Evolutionary conservation across 2,113 vertebrate genomes (phyloP).

Genomic region (Tupaia chinensis): DNA sequence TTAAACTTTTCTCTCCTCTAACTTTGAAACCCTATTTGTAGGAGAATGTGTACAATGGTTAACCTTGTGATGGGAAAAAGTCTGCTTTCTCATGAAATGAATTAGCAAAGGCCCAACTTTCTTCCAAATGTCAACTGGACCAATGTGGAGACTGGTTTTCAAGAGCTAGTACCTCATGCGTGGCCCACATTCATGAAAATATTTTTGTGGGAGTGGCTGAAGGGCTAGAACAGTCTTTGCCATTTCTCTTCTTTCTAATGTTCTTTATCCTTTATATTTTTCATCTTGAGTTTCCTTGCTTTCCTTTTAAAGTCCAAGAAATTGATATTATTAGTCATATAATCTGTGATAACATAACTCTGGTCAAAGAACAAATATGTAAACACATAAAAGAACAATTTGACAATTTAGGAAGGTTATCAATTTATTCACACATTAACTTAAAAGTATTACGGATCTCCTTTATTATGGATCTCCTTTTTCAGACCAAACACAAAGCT

Average conservation of each 20-base stretch:
- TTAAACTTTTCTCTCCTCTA: not conserved
- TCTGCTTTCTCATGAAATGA: not conserved
- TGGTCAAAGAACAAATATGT: not conserved
- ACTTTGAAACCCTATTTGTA: not conserved
- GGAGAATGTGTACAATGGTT: not conserved
- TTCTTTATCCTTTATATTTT: not conserved
- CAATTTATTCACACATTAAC: not conserved
- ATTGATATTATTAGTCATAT: not conserved
- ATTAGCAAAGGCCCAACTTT: not conserved
- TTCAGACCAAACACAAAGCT: not conserved
- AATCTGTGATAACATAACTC: not conserved
- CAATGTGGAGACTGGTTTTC: not conserved
- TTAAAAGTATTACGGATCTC: not conserved
- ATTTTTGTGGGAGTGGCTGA: not conserved
- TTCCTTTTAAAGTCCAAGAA: not conserved
- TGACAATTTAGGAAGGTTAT: not conserved
- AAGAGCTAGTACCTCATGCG: rapidly evolving
- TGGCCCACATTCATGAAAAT: not conserved
- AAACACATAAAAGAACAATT: not conserved
- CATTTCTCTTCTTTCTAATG: not conserved
- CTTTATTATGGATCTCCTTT: not conserved
- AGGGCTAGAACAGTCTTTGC: not conserved
- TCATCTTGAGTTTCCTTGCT: not conserved
- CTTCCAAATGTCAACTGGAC: rapidly evolving
- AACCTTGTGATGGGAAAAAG: rapidly evolving